These are phyloP conservation scores for Pherbina coryleti DNA, from an alignment of 2,888 invertebrate genomes.

Conservation along the genomic window DNA sequence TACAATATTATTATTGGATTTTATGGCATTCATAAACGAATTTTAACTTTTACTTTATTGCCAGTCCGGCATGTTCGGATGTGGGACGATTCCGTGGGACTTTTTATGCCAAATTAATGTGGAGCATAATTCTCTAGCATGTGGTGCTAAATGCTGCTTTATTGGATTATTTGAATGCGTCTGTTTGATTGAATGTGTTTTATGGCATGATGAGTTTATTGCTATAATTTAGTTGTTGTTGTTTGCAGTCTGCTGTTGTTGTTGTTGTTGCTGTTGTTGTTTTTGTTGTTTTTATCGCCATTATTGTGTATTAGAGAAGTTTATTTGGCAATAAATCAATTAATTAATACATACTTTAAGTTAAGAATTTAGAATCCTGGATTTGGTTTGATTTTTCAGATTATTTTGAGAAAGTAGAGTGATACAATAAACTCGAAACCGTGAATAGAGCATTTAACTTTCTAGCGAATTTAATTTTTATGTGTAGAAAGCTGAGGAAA, in stretches of 20 bases:
- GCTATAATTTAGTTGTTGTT: neutral
- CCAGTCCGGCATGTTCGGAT: slow-evolving; percentile 19
- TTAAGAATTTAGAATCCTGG: too few species aligned
- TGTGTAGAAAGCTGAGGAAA: too few species aligned
- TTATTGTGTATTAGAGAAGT: too few species aligned
- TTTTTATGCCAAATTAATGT: slow-evolving; percentile 44
- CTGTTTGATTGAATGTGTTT: slow-evolving; percentile 3
- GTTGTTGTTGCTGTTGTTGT: neutral
- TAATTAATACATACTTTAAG: too few species aligned
- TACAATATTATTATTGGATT: slow-evolving; percentile 65
- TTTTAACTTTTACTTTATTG: slow-evolving; percentile 54
- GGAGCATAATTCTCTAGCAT: slow-evolving; percentile 35
- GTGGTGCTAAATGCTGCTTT: slow-evolving; percentile 42
- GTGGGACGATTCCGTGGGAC: slow-evolving; percentile 22
- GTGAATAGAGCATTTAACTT: too few species aligned
- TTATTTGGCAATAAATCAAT: too few species aligned
- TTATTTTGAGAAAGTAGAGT: too few species aligned
- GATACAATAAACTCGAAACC: too few species aligned
- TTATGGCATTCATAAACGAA: slow-evolving; percentile 62
- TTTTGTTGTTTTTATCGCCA: neutral
- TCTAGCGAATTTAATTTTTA: too few species aligned
- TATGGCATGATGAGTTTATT: slow-evolving; percentile 5
- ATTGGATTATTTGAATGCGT: slow-evolving; percentile 22
- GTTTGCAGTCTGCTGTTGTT: neutral
- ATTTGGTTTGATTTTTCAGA: too few species aligned